These are phyloP conservation scores for Cyphomyrmex costatus DNA, from an alignment of 1,140 invertebrate species.

Conservation along the genomic window DNA sequence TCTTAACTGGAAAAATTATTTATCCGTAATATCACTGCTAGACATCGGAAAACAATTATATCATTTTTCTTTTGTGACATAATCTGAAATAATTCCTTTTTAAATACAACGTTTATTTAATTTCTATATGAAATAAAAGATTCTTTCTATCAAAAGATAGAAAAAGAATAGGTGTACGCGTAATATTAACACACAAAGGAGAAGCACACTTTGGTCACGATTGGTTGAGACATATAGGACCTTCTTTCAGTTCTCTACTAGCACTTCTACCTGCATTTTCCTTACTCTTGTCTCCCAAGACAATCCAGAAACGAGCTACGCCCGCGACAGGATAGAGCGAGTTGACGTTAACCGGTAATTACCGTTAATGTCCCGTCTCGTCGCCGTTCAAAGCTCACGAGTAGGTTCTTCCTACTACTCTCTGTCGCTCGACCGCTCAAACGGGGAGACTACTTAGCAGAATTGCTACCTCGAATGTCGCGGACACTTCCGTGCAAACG, in stretches of 20 bases:
- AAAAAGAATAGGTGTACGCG: no score
- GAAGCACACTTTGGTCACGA: background rate
- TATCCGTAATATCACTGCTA: background rate
- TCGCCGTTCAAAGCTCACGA: slow-evolving; percentile 68
- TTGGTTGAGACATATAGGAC: background rate
- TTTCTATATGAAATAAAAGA: background rate
- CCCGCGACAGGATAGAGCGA: slow-evolving; percentile 47
- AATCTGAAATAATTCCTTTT: background rate
- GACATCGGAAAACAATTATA: background rate
- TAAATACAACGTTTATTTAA: background rate
- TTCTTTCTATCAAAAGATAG: background rate
- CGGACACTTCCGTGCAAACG: slow-evolving; percentile 49
- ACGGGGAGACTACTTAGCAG: slow-evolving; percentile 70
- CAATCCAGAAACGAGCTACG: slow-evolving; percentile 54
- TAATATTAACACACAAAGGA: background rate
- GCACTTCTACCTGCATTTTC: background rate
- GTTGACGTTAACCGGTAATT: slow-evolving; percentile 72
- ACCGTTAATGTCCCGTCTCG: slow-evolving; percentile 73
- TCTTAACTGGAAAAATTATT: background rate
- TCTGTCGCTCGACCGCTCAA: slow-evolving; percentile 46
- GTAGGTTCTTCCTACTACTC: slow-evolving; percentile 60
- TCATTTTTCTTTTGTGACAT: slow-evolving; percentile 14
- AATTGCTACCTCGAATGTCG: slow-evolving; percentile 72
- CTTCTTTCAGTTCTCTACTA: slow-evolving; percentile 28
- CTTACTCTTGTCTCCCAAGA: slow-evolving; percentile 64